Base-by-base conservation (phyloP, 2,888 invertebrate species). In the Xestia ashworthii region DNA sequence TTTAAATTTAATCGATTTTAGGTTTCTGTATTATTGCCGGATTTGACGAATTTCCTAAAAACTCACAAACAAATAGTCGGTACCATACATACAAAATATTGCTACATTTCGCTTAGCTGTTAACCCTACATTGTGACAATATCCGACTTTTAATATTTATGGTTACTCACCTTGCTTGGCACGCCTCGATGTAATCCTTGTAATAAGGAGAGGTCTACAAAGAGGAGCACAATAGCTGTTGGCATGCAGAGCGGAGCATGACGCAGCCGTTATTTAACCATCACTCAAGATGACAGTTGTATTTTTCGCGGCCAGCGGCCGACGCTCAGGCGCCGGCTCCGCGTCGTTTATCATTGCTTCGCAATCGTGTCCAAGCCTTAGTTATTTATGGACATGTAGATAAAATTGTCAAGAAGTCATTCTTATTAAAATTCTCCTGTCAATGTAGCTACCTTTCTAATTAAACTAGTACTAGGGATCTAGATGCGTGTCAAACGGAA, bases 271-370 rank as follows among this genome's bases (percentile, higher is more conserved):
- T 96, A 95, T 95, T 96, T 95, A 92, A 93, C 94, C 94, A 96
- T 96, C 95, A 95, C 93, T 96, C 96, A 96, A 96, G 95, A 96
- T 96, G 96, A 96, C 95, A 96, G 94, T 95, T 93, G 94, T 95
- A 95, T 96, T 96, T 96, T 96, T 95, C 95, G 95, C 93, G 95
- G 92, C 93, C 94, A 95, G 92, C 93, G 94, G 93, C 94, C 95
- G 96, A 93, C 95, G 94, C 91, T 91, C 90, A 92, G 95, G 95
- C 96, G 96, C 95, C 95, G 88, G 83, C 93, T 93, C 88, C 76
- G 83, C 90, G 90, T 96, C 96, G 93, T 96, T 96, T 95, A 95
- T 96, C 95, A 96, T 96, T 93, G 91, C 93, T 93, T 91, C 89
- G 91, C 92, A 91, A 91, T 91, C 90, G 90, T 92, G 92, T 93